Evolutionary conservation across 1,140 invertebrate species (phyloP).

Genomic region (Contarinia nasturtii): DNA sequence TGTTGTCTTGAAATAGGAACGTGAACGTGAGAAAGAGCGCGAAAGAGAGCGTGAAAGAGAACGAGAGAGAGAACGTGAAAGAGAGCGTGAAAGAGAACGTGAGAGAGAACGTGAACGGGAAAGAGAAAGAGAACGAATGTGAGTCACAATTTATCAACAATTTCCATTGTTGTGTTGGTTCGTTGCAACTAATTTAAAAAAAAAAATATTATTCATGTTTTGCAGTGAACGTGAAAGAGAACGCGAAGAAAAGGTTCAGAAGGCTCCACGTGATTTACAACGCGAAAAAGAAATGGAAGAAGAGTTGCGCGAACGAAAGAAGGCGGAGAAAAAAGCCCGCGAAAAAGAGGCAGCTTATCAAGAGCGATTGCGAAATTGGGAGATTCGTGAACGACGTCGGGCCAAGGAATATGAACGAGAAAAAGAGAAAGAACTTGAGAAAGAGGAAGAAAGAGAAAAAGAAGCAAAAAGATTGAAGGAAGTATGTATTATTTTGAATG

Average conservation of each 20-base stretch:
- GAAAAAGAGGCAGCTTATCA: slow-evolving; percentile 92
- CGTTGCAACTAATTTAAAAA: too few relatives aligned
- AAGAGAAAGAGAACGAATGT: slow-evolving; percentile 11
- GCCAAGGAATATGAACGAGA: slow-evolving; percentile 85
- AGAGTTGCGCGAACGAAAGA: slow-evolving; percentile 74
- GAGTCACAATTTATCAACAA: not conserved
- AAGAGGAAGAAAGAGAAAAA: slow-evolving; percentile 64
- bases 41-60: slow-evolving; percentile 23
- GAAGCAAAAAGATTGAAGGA: slow-evolving; percentile 90
- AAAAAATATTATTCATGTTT: not conserved
- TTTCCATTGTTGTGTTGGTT: not conserved
- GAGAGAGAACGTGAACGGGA: slow-evolving; percentile 31
- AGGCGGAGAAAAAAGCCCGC: slow-evolving; percentile 70
- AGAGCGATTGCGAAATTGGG: slow-evolving; percentile 72
- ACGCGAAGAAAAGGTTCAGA: slow-evolving; percentile 27
- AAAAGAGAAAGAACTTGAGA: slow-evolving; percentile 60
- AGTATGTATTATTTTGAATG: not conserved
- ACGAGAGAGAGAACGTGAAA: slow-evolving; percentile 22
- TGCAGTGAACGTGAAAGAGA: slow-evolving; percentile 24
- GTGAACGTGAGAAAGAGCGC: slow-evolving; percentile 12
- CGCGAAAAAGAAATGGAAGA: slow-evolving; percentile 78
- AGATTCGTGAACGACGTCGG: slow-evolving; percentile 80
- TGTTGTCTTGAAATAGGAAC: slow-evolving; percentile 16
- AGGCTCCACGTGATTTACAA: slow-evolving; percentile 37
- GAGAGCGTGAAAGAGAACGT: slow-evolving; percentile 23